Percentiles rank a stretch among this genome's conserved stretches.
These are phyloP conservation scores for Oreochromis spilurus DNA, from an alignment of 2,113 vertebrate genomes.

Conservation along the genomic window DNA sequence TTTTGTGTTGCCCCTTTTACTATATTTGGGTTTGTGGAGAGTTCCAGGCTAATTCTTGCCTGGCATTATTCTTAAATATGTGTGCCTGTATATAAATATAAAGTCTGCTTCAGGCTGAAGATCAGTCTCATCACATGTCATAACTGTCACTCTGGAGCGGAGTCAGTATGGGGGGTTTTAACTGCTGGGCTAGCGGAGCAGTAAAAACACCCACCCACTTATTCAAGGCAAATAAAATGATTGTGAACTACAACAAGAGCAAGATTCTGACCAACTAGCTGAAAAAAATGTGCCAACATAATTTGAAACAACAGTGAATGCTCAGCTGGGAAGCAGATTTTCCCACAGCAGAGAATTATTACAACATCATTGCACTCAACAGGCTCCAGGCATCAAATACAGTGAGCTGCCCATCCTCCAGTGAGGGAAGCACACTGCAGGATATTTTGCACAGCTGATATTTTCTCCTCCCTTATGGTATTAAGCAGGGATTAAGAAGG, in stretches of 20 bases:
- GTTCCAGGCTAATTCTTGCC: background rate
- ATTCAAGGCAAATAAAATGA: background rate
- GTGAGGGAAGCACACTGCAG: background rate
- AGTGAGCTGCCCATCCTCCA: background rate
- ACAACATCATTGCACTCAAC: background rate
- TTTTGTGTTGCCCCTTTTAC: background rate
- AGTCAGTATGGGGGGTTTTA: background rate
- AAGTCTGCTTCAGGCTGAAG: background rate
- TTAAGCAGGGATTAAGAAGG: background rate
- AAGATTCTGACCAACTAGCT: background rate
- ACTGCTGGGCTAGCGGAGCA: background rate
- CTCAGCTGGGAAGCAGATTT: background rate
- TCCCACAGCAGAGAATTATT: background rate
- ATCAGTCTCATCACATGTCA: conserved; percentile 13
- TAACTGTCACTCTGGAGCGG: conserved; percentile 29
- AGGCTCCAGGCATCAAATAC: background rate
- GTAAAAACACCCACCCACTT: conserved; percentile 16
- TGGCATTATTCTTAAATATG: background rate
- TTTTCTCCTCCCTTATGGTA: background rate
- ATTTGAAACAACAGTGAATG: background rate
- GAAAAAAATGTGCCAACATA: background rate
- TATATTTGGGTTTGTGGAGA: background rate
- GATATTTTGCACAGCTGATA: background rate
- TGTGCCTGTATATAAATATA: background rate
- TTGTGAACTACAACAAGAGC: background rate